Percentiles rank a stretch among this genome's conserved stretches.
Evolutionary conservation across 2,888 invertebrate species (phyloP).

Genomic region (Cephus sareptanus): DNA sequence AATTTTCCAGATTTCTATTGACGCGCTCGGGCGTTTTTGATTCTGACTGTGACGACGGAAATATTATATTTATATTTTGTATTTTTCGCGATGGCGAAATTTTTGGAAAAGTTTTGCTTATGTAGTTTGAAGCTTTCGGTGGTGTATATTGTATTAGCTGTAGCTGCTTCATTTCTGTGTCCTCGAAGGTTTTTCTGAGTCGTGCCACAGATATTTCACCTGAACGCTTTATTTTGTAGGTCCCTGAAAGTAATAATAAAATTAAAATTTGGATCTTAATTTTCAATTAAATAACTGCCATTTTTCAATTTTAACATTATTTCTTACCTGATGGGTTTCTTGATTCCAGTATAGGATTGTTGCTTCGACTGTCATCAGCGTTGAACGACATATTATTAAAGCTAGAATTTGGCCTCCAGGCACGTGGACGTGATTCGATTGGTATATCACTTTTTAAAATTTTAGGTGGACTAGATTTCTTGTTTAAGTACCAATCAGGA

Average conservation of each 20-base stretch:
- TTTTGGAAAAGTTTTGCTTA: conserved; percentile 46
- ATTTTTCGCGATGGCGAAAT: conserved; percentile 48
- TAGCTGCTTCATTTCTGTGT: neutral
- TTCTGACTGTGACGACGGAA: conserved; percentile 17
- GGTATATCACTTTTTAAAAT: conserved; percentile 39
- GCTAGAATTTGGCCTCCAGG: conserved; percentile 34
- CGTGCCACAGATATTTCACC: neutral
- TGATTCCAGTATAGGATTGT: conserved; percentile 4
- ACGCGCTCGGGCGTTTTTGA: neutral
- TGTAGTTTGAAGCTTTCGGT: conserved; percentile 10
- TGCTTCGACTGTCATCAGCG: neutral
- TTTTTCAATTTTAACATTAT: neutral
- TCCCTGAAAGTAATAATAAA: neutral
- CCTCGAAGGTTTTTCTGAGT: neutral
- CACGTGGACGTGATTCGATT: conserved; percentile 39
- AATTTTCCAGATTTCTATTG: neutral
- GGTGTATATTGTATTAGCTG: neutral
- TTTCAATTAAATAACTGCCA: neutral
- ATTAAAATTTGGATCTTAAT: neutral
- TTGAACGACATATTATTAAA: neutral
- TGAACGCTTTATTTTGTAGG: neutral
- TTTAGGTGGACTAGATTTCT: conserved; percentile 39
- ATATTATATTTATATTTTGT: conserved; percentile 47
- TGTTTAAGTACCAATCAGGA: conserved; percentile 50
- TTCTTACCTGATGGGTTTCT: conserved; percentile 23